Base-by-base conservation (phyloP, 2,797 vertebrate genomes). In the Echiichthys vipera region DNA sequence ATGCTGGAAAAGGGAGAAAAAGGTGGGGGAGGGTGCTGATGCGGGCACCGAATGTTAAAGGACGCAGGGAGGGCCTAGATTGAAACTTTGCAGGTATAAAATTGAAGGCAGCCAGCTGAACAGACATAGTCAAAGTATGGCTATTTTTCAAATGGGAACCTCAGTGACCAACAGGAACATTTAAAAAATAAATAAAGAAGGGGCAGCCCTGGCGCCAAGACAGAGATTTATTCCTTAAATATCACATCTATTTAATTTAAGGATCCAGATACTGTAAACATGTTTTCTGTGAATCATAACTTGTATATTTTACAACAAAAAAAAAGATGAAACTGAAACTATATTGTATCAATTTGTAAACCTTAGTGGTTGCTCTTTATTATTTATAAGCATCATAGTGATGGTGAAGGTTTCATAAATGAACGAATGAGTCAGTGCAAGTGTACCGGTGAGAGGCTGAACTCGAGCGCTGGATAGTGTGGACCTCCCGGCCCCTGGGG, bases 71-170 rank as follows among this genome's bases (percentile, higher is more conserved):
- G 86, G 83, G 86, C 85, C 80, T 81, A 95, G 91, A 95, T 95
- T 94, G 93, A 94, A 94, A 95, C 88, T 94, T 95, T 93, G 92
- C 91, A 93, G 93, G 93, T 94, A 94, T 95, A 94, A 95, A 95
- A 95, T 95, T 95, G 94, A 95, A 94, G 89, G 93, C 93, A 95
- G 92, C 92, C 92, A 94, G 85, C 93, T 93, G 94, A 94, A 91
- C 87, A 93, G 88, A 88, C 85, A 80, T 65, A 80, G 89, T 89
- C 75, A 91, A 90, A 91, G 86, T 84, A 80, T 77, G 88, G 89
- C 90, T 88, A 91, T 92, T 93, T 93, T 93, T 92, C 87, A 90
- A 90, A 87, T 84, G 56, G 73, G 74, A 89, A 86, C 80, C 75
- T 78, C 77, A 80, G 64, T 86, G 85, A 85, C 85, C 88, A 91